These are phyloP conservation scores for Apostichopus parvimensis DNA, from an alignment of 35 echinoderm and acorn worm species.

Conservation along the genomic window DNA sequence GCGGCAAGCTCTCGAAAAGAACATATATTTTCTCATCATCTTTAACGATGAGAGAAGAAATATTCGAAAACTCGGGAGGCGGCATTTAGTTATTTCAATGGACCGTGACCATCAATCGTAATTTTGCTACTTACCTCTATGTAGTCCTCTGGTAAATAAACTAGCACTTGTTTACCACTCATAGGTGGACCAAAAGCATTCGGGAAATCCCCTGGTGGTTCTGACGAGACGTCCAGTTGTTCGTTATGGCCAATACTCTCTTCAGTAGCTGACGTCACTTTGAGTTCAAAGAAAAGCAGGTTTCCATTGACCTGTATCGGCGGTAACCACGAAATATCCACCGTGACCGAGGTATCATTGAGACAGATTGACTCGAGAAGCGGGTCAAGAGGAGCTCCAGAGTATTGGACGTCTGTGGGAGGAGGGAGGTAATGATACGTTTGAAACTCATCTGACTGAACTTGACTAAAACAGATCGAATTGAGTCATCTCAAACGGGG, in stretches of 20 bases:
- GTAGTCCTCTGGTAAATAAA: background rate
- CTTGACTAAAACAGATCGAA: background rate
- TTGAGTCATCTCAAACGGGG: too few species aligned
- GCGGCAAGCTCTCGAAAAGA: too few species aligned
- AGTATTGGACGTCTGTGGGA: slow-evolving; percentile 27
- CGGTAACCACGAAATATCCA: slow-evolving; percentile 14
- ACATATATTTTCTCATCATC: too few species aligned
- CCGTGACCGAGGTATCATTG: slow-evolving; percentile 20
- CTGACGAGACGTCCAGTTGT: background rate
- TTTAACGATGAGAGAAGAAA: too few species aligned
- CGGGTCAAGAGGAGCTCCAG: slow-evolving; percentile 15
- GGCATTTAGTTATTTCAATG: too few species aligned
- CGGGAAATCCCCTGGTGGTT: background rate
- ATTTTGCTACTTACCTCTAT: background rate
- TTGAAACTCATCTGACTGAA: background rate
- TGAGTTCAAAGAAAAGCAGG: slow-evolving; percentile 22
- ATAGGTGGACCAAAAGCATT: background rate
- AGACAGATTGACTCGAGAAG: slow-evolving; percentile 3
- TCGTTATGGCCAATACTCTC: background rate
- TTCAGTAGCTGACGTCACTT: slow-evolving; percentile 10
- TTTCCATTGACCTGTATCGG: slow-evolving; percentile 44
- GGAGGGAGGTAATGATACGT: background rate
- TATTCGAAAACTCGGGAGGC: too few species aligned
- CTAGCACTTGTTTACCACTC: background rate
- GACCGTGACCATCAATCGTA: too few species aligned